Percentiles rank a stretch among this genome's conserved stretches.
Conservation (phyloP, 2,888 invertebrate genomes). For the Gandaritis pyraliata region DNA sequence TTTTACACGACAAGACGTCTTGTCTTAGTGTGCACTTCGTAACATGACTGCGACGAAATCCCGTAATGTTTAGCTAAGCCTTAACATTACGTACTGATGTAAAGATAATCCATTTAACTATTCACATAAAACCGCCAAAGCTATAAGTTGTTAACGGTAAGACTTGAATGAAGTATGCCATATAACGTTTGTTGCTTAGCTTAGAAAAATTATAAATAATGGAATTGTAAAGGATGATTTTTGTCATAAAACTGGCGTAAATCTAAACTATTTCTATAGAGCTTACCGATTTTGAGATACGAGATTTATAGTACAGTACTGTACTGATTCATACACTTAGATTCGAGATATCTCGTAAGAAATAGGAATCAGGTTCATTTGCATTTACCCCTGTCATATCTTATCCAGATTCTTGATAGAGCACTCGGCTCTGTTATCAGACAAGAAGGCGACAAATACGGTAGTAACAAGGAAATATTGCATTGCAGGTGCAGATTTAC, state of each 20-base stretch:
- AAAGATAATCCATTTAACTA: slow-evolving; percentile 38
- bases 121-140: slow-evolving; percentile 31
- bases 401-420: slow-evolving; percentile 22
- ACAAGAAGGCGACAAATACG: slow-evolving; percentile 20
- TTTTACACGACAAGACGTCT: too few relatives aligned
- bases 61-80: slow-evolving; percentile 14
- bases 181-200: slow-evolving; percentile 34
- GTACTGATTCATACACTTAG: background rate
- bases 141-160: slow-evolving; percentile 37
- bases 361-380: slow-evolving; percentile 25
- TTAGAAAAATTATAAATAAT: slow-evolving; percentile 38
- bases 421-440: slow-evolving; percentile 3
- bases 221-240: slow-evolving; percentile 33
- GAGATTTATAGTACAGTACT: background rate
- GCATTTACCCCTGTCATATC: slow-evolving; percentile 25
- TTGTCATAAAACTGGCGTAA: slow-evolving; percentile 34
- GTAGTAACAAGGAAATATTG: slow-evolving; percentile 22
- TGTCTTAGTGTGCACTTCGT: too few relatives aligned
- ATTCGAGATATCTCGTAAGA: slow-evolving; percentile 6
- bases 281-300: slow-evolving; percentile 21
- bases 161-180: slow-evolving; percentile 30
- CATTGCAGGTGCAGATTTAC: slow-evolving; percentile 22
- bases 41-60: background rate
- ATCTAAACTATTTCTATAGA: slow-evolving; percentile 27
- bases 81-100: slow-evolving; percentile 15